A percentile compares a stretch with the other conserved stretches of the same genome.
Evolutionary conservation across 2,797 vertebrate species (phyloP).

Genomic region (Microchirus variegatus): DNA sequence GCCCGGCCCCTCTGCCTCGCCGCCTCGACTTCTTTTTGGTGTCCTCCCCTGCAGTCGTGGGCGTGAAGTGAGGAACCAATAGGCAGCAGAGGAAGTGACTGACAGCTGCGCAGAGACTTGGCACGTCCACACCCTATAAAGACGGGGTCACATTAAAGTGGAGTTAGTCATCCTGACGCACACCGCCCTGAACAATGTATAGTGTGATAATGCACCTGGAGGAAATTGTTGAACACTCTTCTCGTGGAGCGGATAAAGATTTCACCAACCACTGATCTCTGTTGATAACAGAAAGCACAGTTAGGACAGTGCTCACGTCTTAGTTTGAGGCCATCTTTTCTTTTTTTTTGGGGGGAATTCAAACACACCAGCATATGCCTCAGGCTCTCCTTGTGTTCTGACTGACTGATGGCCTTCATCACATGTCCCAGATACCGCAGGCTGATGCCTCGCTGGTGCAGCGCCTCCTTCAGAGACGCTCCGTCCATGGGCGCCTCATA

Average conservation of each 20-base stretch:
- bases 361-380: slow-evolving; percentile 82
- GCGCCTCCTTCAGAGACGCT: slow-evolving; percentile 75
- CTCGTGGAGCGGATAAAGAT: slow-evolving; percentile 81
- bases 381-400: slow-evolving; percentile 76
- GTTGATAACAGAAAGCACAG: slow-evolving; percentile 16
- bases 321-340: background rate
- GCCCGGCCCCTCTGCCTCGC: slow-evolving; percentile 71
- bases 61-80: slow-evolving; percentile 75
- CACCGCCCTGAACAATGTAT: background rate
- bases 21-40: slow-evolving; percentile 80
- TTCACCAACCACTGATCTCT: slow-evolving; percentile 79
- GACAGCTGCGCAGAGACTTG: slow-evolving; percentile 80
- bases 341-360: background rate
- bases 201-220: slow-evolving; percentile 75
- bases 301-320: background rate
- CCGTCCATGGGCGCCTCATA: slow-evolving; percentile 81
- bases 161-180: slow-evolving; percentile 9
- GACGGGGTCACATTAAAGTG: slow-evolving; percentile 12
- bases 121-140: slow-evolving; percentile 81
- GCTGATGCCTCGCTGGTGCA: slow-evolving; percentile 84
- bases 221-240: slow-evolving; percentile 81
- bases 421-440: slow-evolving; percentile 85
- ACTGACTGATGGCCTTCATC: slow-evolving; percentile 70
- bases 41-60: slow-evolving; percentile 67
- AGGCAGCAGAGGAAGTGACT: slow-evolving; percentile 88